A percentile compares a stretch with the other conserved stretches of the same genome.
Conservation (phyloP, 2,888 invertebrate species). For the Mythimna vitellina region DNA sequence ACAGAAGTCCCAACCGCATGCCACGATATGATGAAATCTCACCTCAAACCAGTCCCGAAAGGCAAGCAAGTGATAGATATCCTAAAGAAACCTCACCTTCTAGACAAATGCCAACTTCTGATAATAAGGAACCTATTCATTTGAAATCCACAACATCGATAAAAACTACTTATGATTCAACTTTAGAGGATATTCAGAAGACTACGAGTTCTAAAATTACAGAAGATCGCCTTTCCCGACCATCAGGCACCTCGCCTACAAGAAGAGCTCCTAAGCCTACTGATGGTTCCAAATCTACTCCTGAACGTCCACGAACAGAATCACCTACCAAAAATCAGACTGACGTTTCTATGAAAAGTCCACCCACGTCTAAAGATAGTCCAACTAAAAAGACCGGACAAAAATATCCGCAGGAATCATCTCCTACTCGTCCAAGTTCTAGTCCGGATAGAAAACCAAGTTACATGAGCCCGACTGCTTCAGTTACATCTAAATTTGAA, state of each 20-base stretch:
- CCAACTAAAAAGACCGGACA: slow-evolving; percentile 21
- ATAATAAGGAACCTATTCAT: slow-evolving; percentile 46
- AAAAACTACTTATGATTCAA: slow-evolving; percentile 56
- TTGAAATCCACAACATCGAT: slow-evolving; percentile 58
- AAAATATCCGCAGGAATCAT: slow-evolving; percentile 40
- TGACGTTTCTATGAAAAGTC: slow-evolving; percentile 22
- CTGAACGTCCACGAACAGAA: slow-evolving; percentile 17
- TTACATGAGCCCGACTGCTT: slow-evolving; percentile 58
- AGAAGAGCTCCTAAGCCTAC: slow-evolving; percentile 25
- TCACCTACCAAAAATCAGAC: slow-evolving; percentile 32
- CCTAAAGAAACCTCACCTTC: slow-evolving; percentile 54
- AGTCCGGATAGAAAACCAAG: slow-evolving; percentile 67
- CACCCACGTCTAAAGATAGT: slow-evolving; percentile 17
- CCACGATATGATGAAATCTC: slow-evolving; percentile 29
- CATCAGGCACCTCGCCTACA: slow-evolving; percentile 28
- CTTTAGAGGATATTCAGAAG: slow-evolving; percentile 57
- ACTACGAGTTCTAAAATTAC: slow-evolving; percentile 39
- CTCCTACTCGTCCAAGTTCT: slow-evolving; percentile 38
- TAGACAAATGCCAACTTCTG: slow-evolving; percentile 25
- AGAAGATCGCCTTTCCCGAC: slow-evolving; percentile 29
- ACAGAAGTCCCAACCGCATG: slow-evolving; percentile 38
- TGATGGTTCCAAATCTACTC: slow-evolving; percentile 9
- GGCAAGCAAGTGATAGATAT: slow-evolving; percentile 29
- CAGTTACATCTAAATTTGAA: slow-evolving; percentile 58
- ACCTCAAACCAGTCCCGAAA: slow-evolving; percentile 41